Evolutionary conservation across 1,140 invertebrate species (phyloP).

Genomic region (Drosophila tropicalis): DNA sequence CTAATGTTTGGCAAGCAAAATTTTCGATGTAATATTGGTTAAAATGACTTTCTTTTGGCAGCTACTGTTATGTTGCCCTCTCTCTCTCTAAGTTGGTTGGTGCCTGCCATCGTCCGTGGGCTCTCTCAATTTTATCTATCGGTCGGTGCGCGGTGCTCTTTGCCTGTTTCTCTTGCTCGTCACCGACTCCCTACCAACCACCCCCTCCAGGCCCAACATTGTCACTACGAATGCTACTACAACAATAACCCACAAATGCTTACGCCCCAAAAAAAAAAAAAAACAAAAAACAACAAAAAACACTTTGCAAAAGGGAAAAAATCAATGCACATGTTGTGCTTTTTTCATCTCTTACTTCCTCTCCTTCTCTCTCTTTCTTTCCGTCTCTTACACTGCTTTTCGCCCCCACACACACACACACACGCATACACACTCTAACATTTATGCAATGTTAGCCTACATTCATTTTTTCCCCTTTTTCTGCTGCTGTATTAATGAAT

Average conservation of each 20-base stretch:
- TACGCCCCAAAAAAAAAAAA: slow-evolving; percentile 47
- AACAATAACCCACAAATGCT: slow-evolving; percentile 31
- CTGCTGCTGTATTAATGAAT: slow-evolving; percentile 51
- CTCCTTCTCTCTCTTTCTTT: not conserved
- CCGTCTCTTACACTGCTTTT: not conserved
- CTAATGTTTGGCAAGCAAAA: no score
- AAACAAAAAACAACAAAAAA: slow-evolving; percentile 2
- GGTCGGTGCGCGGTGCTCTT: slow-evolving; percentile 29
- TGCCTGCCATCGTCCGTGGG: no score
- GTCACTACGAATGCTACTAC: slow-evolving; percentile 17
- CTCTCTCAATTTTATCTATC: slow-evolving; percentile 38
- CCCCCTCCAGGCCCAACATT: not conserved
- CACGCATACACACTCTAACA: slow-evolving; percentile 44
- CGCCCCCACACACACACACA: not conserved
- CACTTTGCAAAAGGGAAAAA: slow-evolving; percentile 30
- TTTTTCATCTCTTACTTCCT: slow-evolving; percentile 7
- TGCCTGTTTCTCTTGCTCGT: slow-evolving; percentile 13
- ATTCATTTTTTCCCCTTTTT: slow-evolving; percentile 25
- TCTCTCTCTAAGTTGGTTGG: not conserved
- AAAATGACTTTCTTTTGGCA: not conserved
- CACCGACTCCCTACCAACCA: not conserved
- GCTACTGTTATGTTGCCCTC: not conserved
- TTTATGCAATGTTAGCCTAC: slow-evolving; percentile 61
- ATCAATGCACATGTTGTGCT: slow-evolving; percentile 14
- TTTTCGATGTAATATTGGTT: not conserved